phyloP scores from a whole-genome alignment of 1,140 invertebrate genomes.

The Myzus persicae region DNA sequence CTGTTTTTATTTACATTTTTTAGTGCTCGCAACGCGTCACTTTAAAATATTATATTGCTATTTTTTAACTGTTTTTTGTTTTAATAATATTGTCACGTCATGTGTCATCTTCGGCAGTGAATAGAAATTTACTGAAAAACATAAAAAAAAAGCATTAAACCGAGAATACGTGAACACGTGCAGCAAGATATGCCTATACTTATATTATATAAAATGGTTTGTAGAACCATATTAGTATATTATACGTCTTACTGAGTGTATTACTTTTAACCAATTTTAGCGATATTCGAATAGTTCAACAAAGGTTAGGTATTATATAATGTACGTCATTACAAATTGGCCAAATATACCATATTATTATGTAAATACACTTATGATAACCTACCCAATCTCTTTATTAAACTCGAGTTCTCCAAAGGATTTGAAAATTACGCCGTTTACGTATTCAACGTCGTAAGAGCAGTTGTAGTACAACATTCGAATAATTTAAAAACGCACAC shows the following conservation, averaged over 20 bases:
- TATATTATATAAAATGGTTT: neutral
- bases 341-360: neutral
- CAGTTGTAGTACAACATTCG: neutral
- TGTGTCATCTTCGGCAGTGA: neutral
- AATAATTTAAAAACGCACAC: neutral
- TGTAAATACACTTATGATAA: neutral
- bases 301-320: neutral
- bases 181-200: neutral
- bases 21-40: neutral
- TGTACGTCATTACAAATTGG: neutral
- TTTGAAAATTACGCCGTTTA: neutral
- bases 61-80: neutral
- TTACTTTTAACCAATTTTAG: neutral
- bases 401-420: neutral
- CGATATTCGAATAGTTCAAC: neutral
- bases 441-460: neutral
- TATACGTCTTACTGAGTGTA: neutral
- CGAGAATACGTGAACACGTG: neutral
- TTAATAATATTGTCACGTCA: neutral
- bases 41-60: neutral
- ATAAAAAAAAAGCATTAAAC: neutral
- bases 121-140: conserved; percentile 6
- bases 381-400: neutral
- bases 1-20: conserved; percentile 24
- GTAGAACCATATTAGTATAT: too few relatives aligned